Evolutionary conservation across 2,888 invertebrate genomes (phyloP).

Genomic region (Drosophila macrothrix): DNA sequence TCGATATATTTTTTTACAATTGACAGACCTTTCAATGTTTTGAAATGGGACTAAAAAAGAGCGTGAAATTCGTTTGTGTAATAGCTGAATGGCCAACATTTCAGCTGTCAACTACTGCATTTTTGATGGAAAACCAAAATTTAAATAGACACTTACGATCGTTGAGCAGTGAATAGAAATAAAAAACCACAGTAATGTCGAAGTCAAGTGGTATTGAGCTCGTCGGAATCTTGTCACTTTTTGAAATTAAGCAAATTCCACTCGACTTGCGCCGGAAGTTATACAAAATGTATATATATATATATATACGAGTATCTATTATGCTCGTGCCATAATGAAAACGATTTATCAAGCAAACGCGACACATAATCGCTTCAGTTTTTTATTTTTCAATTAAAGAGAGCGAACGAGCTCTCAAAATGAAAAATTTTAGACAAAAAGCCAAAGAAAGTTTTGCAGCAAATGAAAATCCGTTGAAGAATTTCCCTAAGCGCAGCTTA

Average conservation of each 20-base stretch:
- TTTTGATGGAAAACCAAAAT: constrained; percentile 44
- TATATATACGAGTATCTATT: constrained; percentile 59
- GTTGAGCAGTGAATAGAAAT: constrained; percentile 25
- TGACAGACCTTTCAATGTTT: constrained; percentile 77
- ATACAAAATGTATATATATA: constrained; percentile 5
- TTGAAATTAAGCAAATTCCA: constrained; percentile 39
- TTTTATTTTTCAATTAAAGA: constrained; percentile 63
- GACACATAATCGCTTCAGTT: constrained; percentile 62
- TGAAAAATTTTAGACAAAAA: constrained; percentile 64
- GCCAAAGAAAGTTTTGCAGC: constrained; percentile 67
- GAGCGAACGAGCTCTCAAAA: constrained; percentile 27
- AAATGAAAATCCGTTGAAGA: constrained; percentile 79
- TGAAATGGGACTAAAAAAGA: constrained; percentile 63
- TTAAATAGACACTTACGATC: constrained; percentile 49
- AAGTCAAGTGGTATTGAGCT: constrained; percentile 68
- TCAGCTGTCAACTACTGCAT: constrained; percentile 74
- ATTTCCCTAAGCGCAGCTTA: constrained; percentile 79
- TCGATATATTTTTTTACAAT: constrained; percentile 43
- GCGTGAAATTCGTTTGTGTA: constrained; percentile 54
- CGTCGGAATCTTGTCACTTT: constrained; percentile 62
- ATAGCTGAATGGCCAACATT: constrained; percentile 62
- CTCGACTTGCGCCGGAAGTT: constrained; percentile 67
- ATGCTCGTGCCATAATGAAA: constrained; percentile 66
- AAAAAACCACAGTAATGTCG: constrained; percentile 37
- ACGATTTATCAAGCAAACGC: constrained; percentile 69